Evolutionary conservation across 2,888 invertebrate genomes (phyloP), one percentile per base, ranked within the genome.

Genomic region (Chymomyza amoena): DNA sequence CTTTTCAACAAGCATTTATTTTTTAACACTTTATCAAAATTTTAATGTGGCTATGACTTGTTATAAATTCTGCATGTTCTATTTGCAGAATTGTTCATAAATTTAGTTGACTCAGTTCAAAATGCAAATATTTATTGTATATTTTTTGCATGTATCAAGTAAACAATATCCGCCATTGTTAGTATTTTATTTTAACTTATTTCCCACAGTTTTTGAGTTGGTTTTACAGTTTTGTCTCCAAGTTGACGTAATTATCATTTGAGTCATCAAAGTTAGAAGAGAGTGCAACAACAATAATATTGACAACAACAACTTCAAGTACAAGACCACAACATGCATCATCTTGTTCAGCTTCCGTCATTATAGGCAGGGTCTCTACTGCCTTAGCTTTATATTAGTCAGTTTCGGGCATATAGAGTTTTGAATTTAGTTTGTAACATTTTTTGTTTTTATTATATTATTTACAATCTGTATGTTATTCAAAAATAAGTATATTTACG

Each of bases 231-330:
- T 85, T 78, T 76, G 80, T 69, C 79, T 81, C 72, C 65, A 66
- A 62, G 76, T 64, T 82, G 86, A 87, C 76, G 83, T 85, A 83
- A 87, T 83, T 87, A 76, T 85, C 50, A 70, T 87, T 75, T 76
- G 70, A 85, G 76, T 87, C 87, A 79, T 79, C 76, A 52, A 52
- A 39, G 39, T 45, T 45, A 45, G 39, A 45, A 45, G 39, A 45
- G 39, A 45, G 39, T 13, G 39, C 39, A 45, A 13, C 39, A 45
- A 13, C 39, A 13, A 45, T 45, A 45, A 45, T 13, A 45, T 45
- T 45, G 39, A 45, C 39, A 45, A 45, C 39, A 45, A 45, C 39
- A 45, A 32, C 32, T 32, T 32, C 7, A 32, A 32, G 32, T 32
- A 32, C 7, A 32, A 32, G 32, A 32, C 32, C 32, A 4, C 39